Percentiles rank a stretch among this genome's conserved stretches.
Conservation (phyloP, 2,797 vertebrate genomes). For the Alcedo quadribrachys region DNA sequence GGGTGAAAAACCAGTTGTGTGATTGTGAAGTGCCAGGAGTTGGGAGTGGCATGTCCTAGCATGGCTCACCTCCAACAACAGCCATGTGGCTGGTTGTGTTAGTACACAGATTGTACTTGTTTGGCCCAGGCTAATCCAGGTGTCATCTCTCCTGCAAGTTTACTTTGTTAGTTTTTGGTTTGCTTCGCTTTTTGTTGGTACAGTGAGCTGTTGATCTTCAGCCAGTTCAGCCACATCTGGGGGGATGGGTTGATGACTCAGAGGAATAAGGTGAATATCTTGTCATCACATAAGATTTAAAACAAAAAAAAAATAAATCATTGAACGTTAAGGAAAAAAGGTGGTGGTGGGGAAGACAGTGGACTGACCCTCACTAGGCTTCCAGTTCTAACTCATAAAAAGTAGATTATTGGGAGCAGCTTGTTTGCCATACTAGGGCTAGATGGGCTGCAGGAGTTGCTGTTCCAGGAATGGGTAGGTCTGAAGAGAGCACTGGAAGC, state of each 20-base stretch:
- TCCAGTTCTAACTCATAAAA: neutral
- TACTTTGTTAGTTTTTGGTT: neutral
- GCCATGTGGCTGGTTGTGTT: neutral
- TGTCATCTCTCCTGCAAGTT: neutral
- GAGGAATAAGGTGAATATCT: neutral
- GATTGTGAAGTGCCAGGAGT: neutral
- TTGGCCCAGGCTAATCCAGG: neutral
- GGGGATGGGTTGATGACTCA: rapidly evolving
- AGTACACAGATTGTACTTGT: too few species aligned
- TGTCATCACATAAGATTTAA: neutral
- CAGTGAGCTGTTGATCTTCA: neutral
- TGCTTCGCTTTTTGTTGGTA: neutral
- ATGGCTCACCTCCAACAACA: neutral
- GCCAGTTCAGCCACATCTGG: neutral
- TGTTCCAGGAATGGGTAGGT: neutral
- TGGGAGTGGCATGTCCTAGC: neutral
- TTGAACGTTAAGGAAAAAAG: neutral
- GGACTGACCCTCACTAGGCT: neutral
- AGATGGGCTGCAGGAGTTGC: neutral
- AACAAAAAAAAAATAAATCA: neutral
- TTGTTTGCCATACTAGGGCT: neutral
- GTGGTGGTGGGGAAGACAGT: too few species aligned
- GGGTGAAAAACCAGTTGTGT: neutral
- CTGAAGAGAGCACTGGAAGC: neutral
- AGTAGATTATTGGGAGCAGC: neutral